These are phyloP conservation scores for Holacanthella duospinosa DNA, from an alignment of 2,888 invertebrate species.

Conservation along the genomic window DNA sequence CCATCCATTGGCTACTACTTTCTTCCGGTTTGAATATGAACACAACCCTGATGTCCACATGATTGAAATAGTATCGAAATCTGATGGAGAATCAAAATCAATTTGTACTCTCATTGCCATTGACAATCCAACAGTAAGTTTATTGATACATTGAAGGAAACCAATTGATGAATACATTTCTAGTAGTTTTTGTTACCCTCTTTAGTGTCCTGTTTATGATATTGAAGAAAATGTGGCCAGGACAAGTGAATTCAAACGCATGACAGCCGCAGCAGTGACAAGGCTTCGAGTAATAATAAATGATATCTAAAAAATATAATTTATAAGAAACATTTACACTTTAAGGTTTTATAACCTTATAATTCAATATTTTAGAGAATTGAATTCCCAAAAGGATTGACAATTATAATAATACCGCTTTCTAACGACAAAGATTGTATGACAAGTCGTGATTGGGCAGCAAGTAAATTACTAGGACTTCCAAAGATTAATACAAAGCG, in stretches of 20 bases:
- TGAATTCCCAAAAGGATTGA: constrained; percentile 57
- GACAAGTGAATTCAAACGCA: neutral
- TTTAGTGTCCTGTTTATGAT: constrained; percentile 73
- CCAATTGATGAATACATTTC: too few relatives aligned
- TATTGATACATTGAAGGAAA: too few relatives aligned
- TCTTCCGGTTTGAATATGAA: neutral
- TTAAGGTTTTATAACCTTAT: neutral
- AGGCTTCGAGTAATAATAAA: neutral
- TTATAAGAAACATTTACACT: neutral
- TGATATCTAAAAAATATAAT: neutral
- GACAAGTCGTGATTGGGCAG: neutral
- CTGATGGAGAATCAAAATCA: neutral
- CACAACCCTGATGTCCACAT: constrained; percentile 5
- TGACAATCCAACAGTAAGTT: constrained; percentile 4
- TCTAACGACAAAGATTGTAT: constrained; percentile 2
- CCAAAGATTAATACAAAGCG: neutral
- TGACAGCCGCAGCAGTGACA: constrained; percentile 4
- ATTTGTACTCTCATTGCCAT: constrained; percentile 7
- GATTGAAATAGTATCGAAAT: constrained; percentile 5
- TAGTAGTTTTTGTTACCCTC: constrained; percentile 32
- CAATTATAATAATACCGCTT: constrained; percentile 48
- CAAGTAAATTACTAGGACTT: neutral
- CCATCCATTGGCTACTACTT: constrained; percentile 6
- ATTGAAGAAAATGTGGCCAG: constrained; percentile 56
- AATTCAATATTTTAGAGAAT: constrained; percentile 48